phyloP scores from a whole-genome alignment of 2,888 invertebrate species.

The Allolobophora icterica region DNA sequence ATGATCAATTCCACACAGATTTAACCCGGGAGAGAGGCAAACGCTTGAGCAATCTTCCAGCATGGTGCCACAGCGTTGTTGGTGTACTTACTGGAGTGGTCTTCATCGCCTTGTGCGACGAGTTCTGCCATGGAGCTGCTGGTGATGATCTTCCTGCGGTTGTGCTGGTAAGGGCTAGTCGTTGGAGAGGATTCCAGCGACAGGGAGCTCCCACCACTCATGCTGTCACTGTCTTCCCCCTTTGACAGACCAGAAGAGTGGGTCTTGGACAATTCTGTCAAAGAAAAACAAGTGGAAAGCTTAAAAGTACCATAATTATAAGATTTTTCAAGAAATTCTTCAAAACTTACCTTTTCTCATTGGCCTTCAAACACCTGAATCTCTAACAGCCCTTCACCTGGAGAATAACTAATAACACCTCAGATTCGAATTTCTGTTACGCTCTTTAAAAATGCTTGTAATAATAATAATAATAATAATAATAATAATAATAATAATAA shows the following conservation, averaged over 20 bases:
- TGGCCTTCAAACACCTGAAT: too few relatives aligned
- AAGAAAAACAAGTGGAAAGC: not conserved
- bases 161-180: constrained; percentile 45
- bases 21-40: too few relatives aligned
- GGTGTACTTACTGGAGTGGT: constrained; percentile 29
- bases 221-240: constrained; percentile 58
- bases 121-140: constrained; percentile 38
- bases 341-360: too few relatives aligned
- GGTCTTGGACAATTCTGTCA: not conserved
- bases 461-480: too few relatives aligned
- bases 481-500: too few relatives aligned
- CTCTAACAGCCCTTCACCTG: too few relatives aligned
- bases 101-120: not conserved
- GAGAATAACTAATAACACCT: too few relatives aligned
- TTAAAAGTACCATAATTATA: not conserved
- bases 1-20: not conserved
- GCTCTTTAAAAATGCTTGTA: too few relatives aligned
- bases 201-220: constrained; percentile 64
- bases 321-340: too few relatives aligned
- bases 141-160: constrained; percentile 3
- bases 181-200: constrained; percentile 66
- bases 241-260: not conserved
- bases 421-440: too few relatives aligned
- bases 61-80: not conserved
- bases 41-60: too few relatives aligned